A percentile compares a stretch with the other conserved stretches of the same genome.
phyloP scores from a whole-genome alignment of 2,797 vertebrate species.

The Poecile montanus region DNA sequence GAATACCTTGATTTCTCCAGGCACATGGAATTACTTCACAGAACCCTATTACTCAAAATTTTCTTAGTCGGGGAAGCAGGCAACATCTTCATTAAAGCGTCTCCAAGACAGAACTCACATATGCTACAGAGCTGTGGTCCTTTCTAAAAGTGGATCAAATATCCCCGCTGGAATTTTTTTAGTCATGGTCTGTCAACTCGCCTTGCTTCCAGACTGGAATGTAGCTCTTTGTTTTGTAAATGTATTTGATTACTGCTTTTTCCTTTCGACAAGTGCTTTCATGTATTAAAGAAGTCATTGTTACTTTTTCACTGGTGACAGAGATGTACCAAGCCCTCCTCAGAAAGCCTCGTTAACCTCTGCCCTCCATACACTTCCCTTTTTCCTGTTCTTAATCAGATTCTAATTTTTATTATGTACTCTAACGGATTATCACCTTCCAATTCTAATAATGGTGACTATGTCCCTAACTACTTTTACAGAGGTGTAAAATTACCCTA shows the following conservation, averaged over 20 bases:
- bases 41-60: neutral
- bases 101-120: neutral
- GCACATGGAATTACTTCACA: neutral
- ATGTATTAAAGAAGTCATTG: neutral
- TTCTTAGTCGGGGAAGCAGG: neutral
- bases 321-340: neutral
- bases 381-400: neutral
- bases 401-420: neutral
- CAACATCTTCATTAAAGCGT: neutral
- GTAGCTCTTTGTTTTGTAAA: neutral
- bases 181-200: neutral
- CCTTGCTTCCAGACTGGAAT: neutral
- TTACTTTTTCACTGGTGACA: neutral
- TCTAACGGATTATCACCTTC: neutral
- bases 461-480: neutral
- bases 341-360: neutral
- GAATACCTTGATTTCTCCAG: neutral
- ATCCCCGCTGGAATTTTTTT: neutral
- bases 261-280: neutral
- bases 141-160: neutral
- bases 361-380: neutral
- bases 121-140: neutral
- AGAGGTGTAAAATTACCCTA: neutral
- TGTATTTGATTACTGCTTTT: neutral
- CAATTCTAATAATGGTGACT: neutral